A percentile compares a stretch with the other conserved stretches of the same genome.
phyloP scores from a whole-genome alignment of 1,140 invertebrate genomes.

The Hylyphantes graminicola region DNA sequence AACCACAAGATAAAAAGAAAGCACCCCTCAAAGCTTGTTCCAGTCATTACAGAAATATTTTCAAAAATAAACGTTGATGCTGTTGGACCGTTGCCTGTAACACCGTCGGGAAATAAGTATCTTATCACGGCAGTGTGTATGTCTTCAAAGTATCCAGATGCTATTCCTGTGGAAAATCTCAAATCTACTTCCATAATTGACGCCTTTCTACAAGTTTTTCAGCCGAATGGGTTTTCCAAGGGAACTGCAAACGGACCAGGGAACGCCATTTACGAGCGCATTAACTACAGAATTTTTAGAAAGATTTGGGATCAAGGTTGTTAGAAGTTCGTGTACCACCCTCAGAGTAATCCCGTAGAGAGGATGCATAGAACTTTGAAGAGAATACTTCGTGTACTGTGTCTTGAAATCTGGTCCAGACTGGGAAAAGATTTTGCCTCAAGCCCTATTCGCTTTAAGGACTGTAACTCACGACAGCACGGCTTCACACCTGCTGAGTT shows the following conservation, averaged over 20 bases:
- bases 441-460: no score
- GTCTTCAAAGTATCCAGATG: conserved; percentile 17
- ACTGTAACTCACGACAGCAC: no score
- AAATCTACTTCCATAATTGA: neutral
- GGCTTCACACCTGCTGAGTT: neutral
- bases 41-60: conserved; percentile 14
- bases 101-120: neutral
- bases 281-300: neutral
- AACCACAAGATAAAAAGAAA: neutral
- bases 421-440: neutral
- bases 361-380: conserved; percentile 26
- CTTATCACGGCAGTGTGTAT: neutral
- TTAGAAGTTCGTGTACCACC: neutral
- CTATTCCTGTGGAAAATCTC: neutral
- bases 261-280: neutral
- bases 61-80: conserved; percentile 1
- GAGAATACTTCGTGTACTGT: conserved; percentile 16
- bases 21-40: conserved; percentile 4
- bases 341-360: conserved; percentile 3
- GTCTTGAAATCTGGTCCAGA: neutral
- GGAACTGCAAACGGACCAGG: neutral
- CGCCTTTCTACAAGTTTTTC: neutral
- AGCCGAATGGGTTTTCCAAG: conserved; percentile 18
- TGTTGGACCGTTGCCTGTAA: neutral
- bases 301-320: neutral